These are phyloP conservation scores for Tenualosa thibaudeaui DNA, from an alignment of 2,797 vertebrate genomes.

Conservation along the genomic window DNA sequence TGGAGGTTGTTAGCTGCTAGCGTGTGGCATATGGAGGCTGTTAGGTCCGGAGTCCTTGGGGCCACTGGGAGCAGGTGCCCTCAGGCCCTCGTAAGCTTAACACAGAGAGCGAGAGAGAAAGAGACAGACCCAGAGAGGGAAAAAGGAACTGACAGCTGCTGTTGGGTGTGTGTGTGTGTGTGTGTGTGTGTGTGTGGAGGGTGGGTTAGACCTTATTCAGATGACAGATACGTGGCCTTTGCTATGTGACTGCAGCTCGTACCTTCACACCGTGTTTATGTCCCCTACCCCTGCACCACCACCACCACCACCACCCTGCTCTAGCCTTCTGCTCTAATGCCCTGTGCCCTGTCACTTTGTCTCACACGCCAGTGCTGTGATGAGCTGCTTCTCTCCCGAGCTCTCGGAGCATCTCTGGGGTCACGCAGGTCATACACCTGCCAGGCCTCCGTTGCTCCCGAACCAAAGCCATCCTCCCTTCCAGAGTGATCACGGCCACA, in stretches of 20 bases:
- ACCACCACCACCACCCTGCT: no score
- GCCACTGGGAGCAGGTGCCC: background rate
- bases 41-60: conserved; percentile 16
- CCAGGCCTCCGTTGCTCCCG: background rate
- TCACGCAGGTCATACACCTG: background rate
- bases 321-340: background rate
- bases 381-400: background rate
- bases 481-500: background rate
- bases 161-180: background rate
- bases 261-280: background rate
- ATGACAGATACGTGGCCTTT: background rate
- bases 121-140: background rate
- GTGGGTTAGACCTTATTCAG: background rate
- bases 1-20: conserved; percentile 6
- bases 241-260: background rate
- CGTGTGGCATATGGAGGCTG: conserved; percentile 41
- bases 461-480: background rate
- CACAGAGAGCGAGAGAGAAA: background rate
- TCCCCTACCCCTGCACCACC: no score
- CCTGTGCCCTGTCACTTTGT: background rate
- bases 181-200: background rate
- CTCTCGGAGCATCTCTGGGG: background rate
- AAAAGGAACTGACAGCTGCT: conserved; percentile 19
- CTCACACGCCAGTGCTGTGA: background rate
- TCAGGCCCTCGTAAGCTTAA: background rate